Evolutionary conservation across 1,140 invertebrate genomes (phyloP).

Genomic region (Aricia agestis): DNA sequence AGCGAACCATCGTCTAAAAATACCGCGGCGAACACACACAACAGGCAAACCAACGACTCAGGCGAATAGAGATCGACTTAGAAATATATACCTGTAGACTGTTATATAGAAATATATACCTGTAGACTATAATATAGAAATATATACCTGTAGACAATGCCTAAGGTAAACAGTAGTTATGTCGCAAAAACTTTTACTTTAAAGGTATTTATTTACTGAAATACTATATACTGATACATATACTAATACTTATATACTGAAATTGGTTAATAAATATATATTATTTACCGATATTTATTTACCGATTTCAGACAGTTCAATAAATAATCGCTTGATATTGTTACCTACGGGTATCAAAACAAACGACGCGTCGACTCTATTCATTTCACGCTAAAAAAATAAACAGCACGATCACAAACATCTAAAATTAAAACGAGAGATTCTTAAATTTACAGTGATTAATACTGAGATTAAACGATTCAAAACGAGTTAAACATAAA

Average conservation of each 20-base stretch:
- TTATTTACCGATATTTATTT: no score
- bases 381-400: background rate
- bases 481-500: conserved; percentile 4
- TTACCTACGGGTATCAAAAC: background rate
- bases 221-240: no score
- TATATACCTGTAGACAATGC: no score
- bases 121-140: no score
- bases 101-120: background rate
- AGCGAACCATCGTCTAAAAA: conserved; percentile 23
- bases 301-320: background rate
- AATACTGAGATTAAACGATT: conserved; percentile 7
- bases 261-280: no score
- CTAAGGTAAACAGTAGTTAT: no score
- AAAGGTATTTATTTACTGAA: no score
- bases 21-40: conserved; percentile 17
- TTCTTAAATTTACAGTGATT: conserved; percentile 7
- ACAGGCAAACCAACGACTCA: conserved; percentile 20
- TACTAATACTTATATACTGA: no score
- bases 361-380: background rate
- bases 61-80: conserved; percentile 1
- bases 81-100: no score
- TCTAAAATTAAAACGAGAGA: conserved; percentile 11
- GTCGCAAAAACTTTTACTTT: no score
- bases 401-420: background rate
- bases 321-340: background rate